Conservation (phyloP, 2,888 invertebrate genomes). For the Melolontha melolontha region DNA sequence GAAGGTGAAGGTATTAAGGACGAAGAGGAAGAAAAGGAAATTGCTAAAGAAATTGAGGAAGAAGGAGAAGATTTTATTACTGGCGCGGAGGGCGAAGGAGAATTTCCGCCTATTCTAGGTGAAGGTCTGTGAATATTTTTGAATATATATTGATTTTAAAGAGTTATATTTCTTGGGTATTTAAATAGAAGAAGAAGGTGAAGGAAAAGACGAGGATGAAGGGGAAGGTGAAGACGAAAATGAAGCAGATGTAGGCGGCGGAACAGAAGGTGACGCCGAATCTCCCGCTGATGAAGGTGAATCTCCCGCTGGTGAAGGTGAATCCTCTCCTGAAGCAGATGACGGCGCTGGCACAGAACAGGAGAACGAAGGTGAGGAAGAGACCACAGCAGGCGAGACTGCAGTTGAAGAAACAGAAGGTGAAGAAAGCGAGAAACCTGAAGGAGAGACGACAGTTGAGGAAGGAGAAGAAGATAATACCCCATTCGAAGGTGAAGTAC, state of each 20-base stretch:
- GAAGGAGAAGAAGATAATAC: neutral
- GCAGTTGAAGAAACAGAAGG: conserved; percentile 1
- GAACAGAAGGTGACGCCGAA: conserved; percentile 21
- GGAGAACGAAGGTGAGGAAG: conserved; percentile 15
- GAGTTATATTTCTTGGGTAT: neutral
- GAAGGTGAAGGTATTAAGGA: conserved; percentile 16
- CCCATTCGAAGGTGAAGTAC: conserved; percentile 6
- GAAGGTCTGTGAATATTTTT: neutral
- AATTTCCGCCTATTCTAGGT: too few relatives aligned
- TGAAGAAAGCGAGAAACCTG: conserved; percentile 5
- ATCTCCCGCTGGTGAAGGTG: neutral
- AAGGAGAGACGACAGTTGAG: neutral
- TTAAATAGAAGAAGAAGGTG: conserved; percentile 11
- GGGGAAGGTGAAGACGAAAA: conserved; percentile 18
- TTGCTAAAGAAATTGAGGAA: conserved; percentile 28
- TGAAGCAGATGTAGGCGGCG: conserved; percentile 10
- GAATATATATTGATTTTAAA: neutral
- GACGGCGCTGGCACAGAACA: neutral
- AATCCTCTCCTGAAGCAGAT: neutral
- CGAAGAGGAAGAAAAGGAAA: conserved; percentile 1
- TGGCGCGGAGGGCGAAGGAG: too few relatives aligned
- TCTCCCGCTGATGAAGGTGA: conserved; percentile 23
- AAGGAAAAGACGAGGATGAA: conserved; percentile 1
- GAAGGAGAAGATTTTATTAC: conserved; percentile 3
- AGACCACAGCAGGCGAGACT: conserved; percentile 20